Evolutionary conservation across 2,797 vertebrate species (phyloP), one percentile per base, ranked within the genome.

Genomic region (Pangasius krempfi): DNA sequence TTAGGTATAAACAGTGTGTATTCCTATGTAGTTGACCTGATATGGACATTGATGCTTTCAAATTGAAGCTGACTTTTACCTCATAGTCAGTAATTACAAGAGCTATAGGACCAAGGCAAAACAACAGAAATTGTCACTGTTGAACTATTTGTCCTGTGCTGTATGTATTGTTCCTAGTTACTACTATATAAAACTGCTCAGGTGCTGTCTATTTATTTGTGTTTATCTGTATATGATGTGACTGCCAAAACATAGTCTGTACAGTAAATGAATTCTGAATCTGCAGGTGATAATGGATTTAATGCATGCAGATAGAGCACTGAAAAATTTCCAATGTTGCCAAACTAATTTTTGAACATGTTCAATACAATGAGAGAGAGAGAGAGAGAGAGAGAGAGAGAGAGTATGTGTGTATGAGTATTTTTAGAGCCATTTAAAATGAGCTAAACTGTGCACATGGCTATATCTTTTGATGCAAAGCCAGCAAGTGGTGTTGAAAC

Each of bases 401-500:
- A 20, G 8, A 73, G 1, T 16, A 20, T 94, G 91, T 64, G 60
- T 66, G 27, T 37, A 37, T 37, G 66, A 70, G 68, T 72, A 72
- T 73, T 44, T 44, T 73, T 30, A 30, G 18, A 73, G 37, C 37
- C 37, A 25, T 40, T 73, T 73, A 73, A 92, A 92, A 93, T 94
- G 93, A 92, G 91, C 89, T 92, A 89, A 89, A 93, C 91, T 90
- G 86, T 92, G 90, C 91, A 92, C 86, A 91, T 92, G 83, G 0
- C 13, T 90, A 70, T 79, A 88, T 89, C 87, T 90, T 88, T 90
- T 88, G 30, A 70, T 91, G 79, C 82, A 76, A 62, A 80, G 93
- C 92, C 91, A 90, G 90, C 89, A 89, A 89, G 92, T 73, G 83
- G 73, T n/a, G 76, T 93, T 88, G 84, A 95, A 94, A 91, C 94